phyloP scores from a whole-genome alignment of 2,888 invertebrate genomes.

The Epistrophe eligans region DNA sequence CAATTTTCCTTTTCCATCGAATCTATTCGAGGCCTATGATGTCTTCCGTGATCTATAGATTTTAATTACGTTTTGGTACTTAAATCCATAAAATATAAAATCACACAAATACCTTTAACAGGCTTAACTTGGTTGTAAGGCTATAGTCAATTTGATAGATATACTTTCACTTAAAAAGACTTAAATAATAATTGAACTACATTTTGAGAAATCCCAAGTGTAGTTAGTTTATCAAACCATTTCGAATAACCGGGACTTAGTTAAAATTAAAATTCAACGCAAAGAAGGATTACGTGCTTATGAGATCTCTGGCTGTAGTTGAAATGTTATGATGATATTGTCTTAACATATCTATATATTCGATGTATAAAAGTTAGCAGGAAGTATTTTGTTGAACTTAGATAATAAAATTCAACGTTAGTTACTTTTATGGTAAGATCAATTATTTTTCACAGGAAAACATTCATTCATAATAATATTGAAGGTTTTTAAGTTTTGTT shows the following conservation, averaged over 20 bases:
- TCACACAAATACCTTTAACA: background rate
- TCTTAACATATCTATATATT: no score
- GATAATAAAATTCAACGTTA: no score
- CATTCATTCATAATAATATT: no score
- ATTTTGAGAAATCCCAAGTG: background rate
- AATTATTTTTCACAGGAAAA: no score
- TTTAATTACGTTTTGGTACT: conserved; percentile 54
- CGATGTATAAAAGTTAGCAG: no score
- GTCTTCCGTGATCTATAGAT: conserved; percentile 60
- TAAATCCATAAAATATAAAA: conserved; percentile 38
- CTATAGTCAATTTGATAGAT: conserved; percentile 21
- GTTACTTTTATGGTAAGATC: no score
- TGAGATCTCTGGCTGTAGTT: no score
- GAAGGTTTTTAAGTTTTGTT: no score
- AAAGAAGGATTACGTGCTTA: background rate
- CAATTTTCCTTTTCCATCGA: conserved; percentile 22
- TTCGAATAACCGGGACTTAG: conserved; percentile 10
- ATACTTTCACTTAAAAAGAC: conserved; percentile 48
- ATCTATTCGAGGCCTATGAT: conserved; percentile 13
- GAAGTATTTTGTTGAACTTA: no score
- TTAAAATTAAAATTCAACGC: conserved; percentile 10
- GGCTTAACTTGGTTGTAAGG: background rate
- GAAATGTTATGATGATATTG: no score
- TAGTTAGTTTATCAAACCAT: background rate
- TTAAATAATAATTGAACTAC: conserved; percentile 8